Percentiles rank a stretch among this genome's conserved stretches.
These are phyloP conservation scores for Microtus pennsylvanicus DNA, from an alignment of 2,113 vertebrate species.

Conservation along the genomic window DNA sequence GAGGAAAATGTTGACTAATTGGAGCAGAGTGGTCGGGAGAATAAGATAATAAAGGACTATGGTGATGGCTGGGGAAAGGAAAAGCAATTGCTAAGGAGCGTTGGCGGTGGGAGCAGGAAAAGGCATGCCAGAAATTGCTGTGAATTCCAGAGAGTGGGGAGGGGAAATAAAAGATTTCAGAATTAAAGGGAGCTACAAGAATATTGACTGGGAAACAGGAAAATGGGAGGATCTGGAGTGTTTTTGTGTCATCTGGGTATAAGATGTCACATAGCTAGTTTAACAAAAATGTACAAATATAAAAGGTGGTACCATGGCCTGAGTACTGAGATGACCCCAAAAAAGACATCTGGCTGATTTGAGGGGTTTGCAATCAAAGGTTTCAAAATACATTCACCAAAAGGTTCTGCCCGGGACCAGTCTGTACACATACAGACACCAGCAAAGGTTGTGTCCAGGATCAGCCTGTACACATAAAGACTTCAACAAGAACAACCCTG, in stretches of 20 bases:
- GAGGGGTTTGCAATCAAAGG: too few species aligned
- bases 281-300: not conserved
- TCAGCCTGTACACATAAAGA: not conserved
- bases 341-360: too few species aligned
- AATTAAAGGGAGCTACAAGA: not conserved
- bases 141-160: not conserved
- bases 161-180: not conserved
- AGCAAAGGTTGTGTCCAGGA: not conserved
- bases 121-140: not conserved
- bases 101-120: not conserved
- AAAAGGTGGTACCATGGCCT: not conserved
- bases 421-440: not conserved
- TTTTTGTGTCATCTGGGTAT: not conserved
- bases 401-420: too few species aligned
- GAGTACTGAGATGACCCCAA: not conserved
- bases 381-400: too few species aligned
- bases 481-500: not conserved
- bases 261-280: not conserved
- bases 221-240: not conserved
- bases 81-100: not conserved
- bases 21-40: not conserved
- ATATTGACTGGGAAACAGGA: not conserved
- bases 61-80: not conserved
- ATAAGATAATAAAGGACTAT: conserved; percentile 18
- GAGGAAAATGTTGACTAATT: conserved; percentile 62